Percentiles rank a stretch among this genome's conserved stretches.
Evolutionary conservation across 2,888 invertebrate species (phyloP).

Genomic region (Dysmachus trigonus): DNA sequence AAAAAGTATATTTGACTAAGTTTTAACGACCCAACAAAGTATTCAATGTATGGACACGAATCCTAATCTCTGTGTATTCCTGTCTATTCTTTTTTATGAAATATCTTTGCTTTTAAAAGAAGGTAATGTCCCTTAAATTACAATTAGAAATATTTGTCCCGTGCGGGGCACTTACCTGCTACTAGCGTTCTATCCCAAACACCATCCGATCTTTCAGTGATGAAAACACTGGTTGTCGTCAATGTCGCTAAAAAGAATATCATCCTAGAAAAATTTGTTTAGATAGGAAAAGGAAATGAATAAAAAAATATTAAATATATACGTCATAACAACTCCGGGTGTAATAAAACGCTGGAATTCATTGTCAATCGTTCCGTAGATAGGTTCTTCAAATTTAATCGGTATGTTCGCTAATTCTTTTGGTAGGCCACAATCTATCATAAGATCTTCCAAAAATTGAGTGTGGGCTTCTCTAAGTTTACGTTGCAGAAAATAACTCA

Average conservation of each 20-base stretch:
- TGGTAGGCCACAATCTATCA: constrained; percentile 72
- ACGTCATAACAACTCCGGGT: constrained; percentile 85
- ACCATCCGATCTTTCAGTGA: constrained; percentile 82
- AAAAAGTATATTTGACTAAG: no score
- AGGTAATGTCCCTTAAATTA: background rate
- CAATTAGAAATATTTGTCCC: background rate
- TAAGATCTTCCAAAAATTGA: constrained; percentile 71
- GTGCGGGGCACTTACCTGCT: constrained; percentile 67
- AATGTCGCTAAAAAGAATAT: constrained; percentile 86
- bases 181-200: constrained; percentile 88
- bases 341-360: constrained; percentile 84
- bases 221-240: constrained; percentile 83
- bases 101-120: no score
- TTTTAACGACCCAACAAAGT: no score
- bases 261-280: constrained; percentile 68
- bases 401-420: constrained; percentile 70
- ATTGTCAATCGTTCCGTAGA: constrained; percentile 74
- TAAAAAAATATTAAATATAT: constrained; percentile 55
- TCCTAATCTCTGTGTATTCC: no score
- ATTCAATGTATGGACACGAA: no score
- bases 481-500: constrained; percentile 76
- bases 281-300: background rate
- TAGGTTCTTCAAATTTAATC: constrained; percentile 73
- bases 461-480: constrained; percentile 75
- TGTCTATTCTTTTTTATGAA: no score